Evolutionary conservation across 2,888 invertebrate genomes (phyloP), one percentile per base, ranked within the genome.

Genomic region (Lycia hirtaria): DNA sequence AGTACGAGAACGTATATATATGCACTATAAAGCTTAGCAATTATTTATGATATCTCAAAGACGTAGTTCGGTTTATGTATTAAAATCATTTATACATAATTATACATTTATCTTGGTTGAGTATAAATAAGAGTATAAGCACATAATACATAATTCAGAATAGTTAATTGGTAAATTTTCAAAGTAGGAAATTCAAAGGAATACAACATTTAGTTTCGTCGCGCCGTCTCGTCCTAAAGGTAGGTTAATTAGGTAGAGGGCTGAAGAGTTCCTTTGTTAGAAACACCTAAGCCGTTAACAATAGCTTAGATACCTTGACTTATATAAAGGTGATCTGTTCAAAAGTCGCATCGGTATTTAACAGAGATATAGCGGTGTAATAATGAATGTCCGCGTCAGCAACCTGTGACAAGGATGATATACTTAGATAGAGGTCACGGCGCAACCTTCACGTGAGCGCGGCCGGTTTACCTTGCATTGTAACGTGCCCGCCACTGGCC

Each of bases 381-480:
- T n/a, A n/a, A n/a, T n/a, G n/a, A 73, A 70, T 73, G 74, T 75
- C 77, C 73, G 71, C 65, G 68, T 76, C 75, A 74, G 68, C 67
- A 68, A 72, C 67, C 75, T 78, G 72, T 80, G 80, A 81, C 81
- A 78, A 76, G 76, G 76, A 77, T 78, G 80, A 76, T 78, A 80
- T 76, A n/a, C n/a, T n/a, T n/a, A n/a, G n/a, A n/a, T n/a, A 83
- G 75, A 74, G 80, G 78, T 77, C 79, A 75, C 70, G 72, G 72
- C 64, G 64, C 72, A 80, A 83, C 82, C 81, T 84, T 86, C 78
- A 81, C 84, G 83, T 84, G 80, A 77, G 78, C 70, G 75, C 66
- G 67, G 73, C 77, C 76, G 79, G 80, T 81, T 86, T 85, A 81
- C 82, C 78, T 80, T 75, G 79, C 76, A 80, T 80, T 79, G 78